Base-by-base conservation (phyloP, 2,888 invertebrate species). In the Ennomos quercinarius region DNA sequence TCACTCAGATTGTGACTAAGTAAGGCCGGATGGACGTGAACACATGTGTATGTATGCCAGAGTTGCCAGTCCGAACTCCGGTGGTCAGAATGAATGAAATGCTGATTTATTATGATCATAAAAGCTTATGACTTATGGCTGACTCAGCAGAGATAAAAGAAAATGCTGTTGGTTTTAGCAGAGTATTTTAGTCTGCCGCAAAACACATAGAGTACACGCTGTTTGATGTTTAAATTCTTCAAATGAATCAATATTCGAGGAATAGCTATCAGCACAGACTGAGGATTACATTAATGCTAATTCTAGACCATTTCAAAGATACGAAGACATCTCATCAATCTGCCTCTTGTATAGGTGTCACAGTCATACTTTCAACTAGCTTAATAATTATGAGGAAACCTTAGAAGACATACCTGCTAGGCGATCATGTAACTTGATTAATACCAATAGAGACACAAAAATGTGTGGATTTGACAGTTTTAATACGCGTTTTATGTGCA, bases 1-100 rank as follows among this genome's bases (percentile, higher is more conserved):
- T 68, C 71, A 63, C 73, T 72, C 70, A 63, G 54, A 64, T 64
- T 65, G 71, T 61, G 60, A 83, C 83, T 82, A 78, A 76, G 81
- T 83, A 79, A 72, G 61, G 66, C 58, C 55, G 49, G 58, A 57
- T 63, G 57, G 55, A 62, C 61, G 60, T 63, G 61, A 50, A 60
- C 64, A 27, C 27, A 6, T 4, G 27, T 6, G 0, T 27, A 5
- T 27, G 27, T 27, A 27, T 27, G 27, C 27, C 27, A 27, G 27
- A 4, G 6, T 27, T 27, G 27, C 27, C 6, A 27, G 64, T 63
- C 64, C 13, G 46, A 27, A 27, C 27, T 48, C 39, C 42, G 39
- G 8, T 39, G 39, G 49, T 45, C 54, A 41, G 39, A 49, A 43
- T 53, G 43, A 47, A 40, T 56, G 52, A 58, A 50, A 42, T 40